Evolutionary conservation across 2,113 vertebrate species (phyloP), one percentile per base, ranked within the genome.

Genomic region (Pollimyrus isidori): DNA sequence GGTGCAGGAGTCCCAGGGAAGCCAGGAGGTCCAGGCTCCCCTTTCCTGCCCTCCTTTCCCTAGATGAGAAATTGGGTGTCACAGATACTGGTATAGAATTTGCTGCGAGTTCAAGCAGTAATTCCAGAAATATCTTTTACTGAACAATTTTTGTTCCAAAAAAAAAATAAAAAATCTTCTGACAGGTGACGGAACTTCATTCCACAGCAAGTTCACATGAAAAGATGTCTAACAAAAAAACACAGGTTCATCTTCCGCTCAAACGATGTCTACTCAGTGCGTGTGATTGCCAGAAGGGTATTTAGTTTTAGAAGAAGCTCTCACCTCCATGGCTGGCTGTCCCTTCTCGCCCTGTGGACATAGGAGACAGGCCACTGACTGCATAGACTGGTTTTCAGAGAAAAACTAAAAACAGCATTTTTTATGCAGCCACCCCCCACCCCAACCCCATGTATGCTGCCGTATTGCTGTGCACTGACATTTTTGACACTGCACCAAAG

Each of bases 41-140:
- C 96, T 73, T 95, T 96, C 7, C 35, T 88, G 0, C 96, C 96
- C 48, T 94, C 93, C 92, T 93, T 95, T 65, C 96, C 96, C 96
- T 96, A 58, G 53, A 90, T 3, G 11, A 85, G 58, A 30, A 89
- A 42, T 86, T 1, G 1, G 19, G 7, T 13, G 11, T 39, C 35
- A 42, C 15, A 19, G 73, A 42, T 42, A 13, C 73, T 0, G 30
- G 13, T 35, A 76, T 13, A 17, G 69, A 35, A 3, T 7, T 76
- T n/a, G 35, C 15, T 39, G 35, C 2, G 13, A 35, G 35, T 42
- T 42, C 73, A 76, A 42, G 73, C 15, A 76, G 17, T 42, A 76
- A 19, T 30, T 76, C 15, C 6, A 30, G 69, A 76, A 80, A 80
- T 42, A 21, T 80, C 4, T 80, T 80, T 80, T 80, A 80, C 17